Percentiles rank a stretch among this genome's conserved stretches.
Conservation (phyloP, 2,888 invertebrate species). For the Caenorhabditis sp. region DNA sequence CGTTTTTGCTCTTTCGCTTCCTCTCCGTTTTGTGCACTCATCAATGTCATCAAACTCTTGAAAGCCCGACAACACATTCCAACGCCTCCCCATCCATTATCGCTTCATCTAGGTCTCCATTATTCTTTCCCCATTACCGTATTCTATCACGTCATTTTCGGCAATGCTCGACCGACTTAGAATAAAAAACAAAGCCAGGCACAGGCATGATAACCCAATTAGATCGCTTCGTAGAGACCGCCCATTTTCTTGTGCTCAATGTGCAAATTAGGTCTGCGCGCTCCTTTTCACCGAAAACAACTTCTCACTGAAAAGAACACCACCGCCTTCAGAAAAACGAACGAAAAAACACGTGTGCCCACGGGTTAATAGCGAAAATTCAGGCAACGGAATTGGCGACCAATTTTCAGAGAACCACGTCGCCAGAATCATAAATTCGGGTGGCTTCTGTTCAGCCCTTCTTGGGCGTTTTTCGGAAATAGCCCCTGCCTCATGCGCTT, state of each 20-base stretch:
- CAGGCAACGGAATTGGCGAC: constrained; percentile 25
- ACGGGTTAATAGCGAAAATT: constrained; percentile 28
- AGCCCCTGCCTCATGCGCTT: not conserved
- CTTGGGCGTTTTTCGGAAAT: not conserved
- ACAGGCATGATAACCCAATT: constrained; percentile 48
- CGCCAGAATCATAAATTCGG: constrained; percentile 36
- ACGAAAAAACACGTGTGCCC: constrained; percentile 23
- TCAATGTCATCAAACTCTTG: constrained; percentile 27
- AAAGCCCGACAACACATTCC: constrained; percentile 9
- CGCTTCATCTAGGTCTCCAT: not conserved
- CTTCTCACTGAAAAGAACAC: not conserved
- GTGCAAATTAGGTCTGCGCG: constrained; percentile 41
- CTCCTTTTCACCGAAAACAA: constrained; percentile 31
- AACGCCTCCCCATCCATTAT: constrained; percentile 2
- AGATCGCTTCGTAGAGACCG: constrained; percentile 36
- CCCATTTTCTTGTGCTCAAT: constrained; percentile 52
- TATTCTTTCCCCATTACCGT: constrained; percentile 36
- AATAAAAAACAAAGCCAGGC: constrained; percentile 25
- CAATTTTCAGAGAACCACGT: constrained; percentile 23
- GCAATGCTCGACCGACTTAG: too few species aligned
- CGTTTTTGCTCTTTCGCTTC: not conserved
- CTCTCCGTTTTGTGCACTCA: constrained; percentile 25
- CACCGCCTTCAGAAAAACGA: constrained; percentile 4
- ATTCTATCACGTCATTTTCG: constrained; percentile 24
- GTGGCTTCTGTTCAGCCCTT: constrained; percentile 1